Evolutionary conservation across 2,113 vertebrate species (phyloP).

Genomic region (Gasterosteus nipponicus): DNA sequence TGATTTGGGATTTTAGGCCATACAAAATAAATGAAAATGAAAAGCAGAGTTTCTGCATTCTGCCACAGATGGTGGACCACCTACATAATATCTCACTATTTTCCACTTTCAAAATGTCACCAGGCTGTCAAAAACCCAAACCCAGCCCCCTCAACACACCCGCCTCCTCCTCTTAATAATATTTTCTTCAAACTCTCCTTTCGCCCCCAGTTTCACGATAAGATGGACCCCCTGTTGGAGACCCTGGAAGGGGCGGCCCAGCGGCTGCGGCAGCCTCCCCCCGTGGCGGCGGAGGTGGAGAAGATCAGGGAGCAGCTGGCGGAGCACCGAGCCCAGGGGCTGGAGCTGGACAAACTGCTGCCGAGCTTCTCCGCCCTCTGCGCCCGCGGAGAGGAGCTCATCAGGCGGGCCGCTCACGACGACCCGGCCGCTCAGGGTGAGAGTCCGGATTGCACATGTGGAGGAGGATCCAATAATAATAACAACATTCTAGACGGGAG

Average conservation of each 20-base stretch:
- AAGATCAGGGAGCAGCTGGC: slow-evolving; percentile 97
- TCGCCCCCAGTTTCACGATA: slow-evolving; percentile 90
- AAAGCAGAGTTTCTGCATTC: not conserved
- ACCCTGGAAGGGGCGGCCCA: slow-evolving; percentile 90
- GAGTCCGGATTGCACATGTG: slow-evolving; percentile 3
- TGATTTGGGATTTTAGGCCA: no score
- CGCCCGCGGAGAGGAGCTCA: slow-evolving; percentile 92
- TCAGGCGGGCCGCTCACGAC: slow-evolving; percentile 87
- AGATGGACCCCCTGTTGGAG: slow-evolving; percentile 98
- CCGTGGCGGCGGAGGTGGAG: slow-evolving; percentile 95
- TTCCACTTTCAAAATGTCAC: slow-evolving; percentile 58
- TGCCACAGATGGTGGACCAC: slow-evolving; percentile 44
- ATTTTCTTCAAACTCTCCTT: not conserved
- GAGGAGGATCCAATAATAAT: not conserved
- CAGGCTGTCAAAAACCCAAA: slow-evolving; percentile 13
- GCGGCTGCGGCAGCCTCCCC: slow-evolving; percentile 89
- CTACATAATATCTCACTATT: slow-evolving; percentile 29
- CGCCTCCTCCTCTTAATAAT: slow-evolving; percentile 10
- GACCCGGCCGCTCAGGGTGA: slow-evolving; percentile 95
- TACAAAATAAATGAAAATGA: not conserved
- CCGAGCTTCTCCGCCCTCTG: slow-evolving; percentile 94
- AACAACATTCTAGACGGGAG: not conserved
- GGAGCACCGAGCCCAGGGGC: slow-evolving; percentile 88
- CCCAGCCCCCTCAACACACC: slow-evolving; percentile 2
- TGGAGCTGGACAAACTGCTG: slow-evolving; percentile 98